Conservation (phyloP, 1,140 invertebrate species). For the Bathynomus jamesi region DNA sequence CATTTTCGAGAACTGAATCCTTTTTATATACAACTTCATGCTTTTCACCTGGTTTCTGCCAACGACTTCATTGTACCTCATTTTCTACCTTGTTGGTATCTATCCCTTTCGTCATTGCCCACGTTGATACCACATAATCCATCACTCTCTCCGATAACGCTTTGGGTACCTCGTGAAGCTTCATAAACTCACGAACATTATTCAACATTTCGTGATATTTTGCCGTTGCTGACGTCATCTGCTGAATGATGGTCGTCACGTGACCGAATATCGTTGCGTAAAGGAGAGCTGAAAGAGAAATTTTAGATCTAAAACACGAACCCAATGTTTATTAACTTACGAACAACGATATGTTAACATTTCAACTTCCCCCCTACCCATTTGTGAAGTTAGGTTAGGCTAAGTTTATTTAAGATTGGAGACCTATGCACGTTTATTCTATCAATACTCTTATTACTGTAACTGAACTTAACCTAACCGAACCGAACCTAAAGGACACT, state of each 20-base stretch:
- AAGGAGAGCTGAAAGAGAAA: conserved; percentile 71
- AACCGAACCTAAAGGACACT: no score
- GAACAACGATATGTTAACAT: no score
- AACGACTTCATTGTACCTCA: conserved; percentile 33
- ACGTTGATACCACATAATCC: conserved; percentile 99
- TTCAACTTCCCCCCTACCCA: no score
- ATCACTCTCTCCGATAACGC: conserved; percentile 96
- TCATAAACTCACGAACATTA: conserved; percentile 99
- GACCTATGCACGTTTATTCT: no score
- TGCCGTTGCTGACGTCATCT: conserved; percentile 98
- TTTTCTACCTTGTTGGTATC: conserved; percentile 82
- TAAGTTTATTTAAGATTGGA: no score
- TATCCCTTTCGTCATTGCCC: conserved; percentile 99
- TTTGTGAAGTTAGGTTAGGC: no score
- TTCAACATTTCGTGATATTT: conserved; percentile 99
- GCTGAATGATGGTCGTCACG: conserved; percentile 99
- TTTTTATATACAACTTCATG: no score
- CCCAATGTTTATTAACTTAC: no score
- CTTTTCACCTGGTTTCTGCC: conserved; percentile 5
- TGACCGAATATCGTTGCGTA: conserved; percentile 99
- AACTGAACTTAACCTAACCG: no score
- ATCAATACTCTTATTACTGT: no score
- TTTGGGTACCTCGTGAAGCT: conserved; percentile 97
- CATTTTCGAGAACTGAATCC: no score
- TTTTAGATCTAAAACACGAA: no score